phyloP scores from a whole-genome alignment of 2,797 vertebrate genomes.

The Malurus leucopterus region DNA sequence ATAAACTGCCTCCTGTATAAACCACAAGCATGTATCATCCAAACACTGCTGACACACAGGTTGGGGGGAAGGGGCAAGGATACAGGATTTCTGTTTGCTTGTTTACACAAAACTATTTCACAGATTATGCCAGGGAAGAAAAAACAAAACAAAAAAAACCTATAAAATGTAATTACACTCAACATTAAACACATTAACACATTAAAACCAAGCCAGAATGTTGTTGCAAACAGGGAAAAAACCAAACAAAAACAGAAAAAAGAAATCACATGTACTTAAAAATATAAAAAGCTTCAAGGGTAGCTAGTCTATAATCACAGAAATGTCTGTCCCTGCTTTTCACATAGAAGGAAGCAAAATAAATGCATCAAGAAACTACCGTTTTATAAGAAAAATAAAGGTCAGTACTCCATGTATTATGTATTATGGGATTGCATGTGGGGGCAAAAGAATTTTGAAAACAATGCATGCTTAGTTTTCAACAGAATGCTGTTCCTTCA shows the following conservation, averaged over 20 bases:
- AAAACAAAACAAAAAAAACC: background rate
- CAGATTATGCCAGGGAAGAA: background rate
- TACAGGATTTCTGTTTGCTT: background rate
- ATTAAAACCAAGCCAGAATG: background rate
- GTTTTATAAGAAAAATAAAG: constrained; percentile 41
- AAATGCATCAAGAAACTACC: background rate
- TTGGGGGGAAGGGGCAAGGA: background rate
- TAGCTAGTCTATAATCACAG: background rate
- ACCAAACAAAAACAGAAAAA: too few relatives aligned
- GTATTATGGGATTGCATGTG: constrained; percentile 53
- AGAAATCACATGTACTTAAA: background rate
- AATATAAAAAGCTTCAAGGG: background rate
- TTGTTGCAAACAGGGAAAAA: background rate
- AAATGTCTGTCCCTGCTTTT: background rate
- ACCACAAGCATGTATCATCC: background rate
- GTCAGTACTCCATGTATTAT: constrained; percentile 47
- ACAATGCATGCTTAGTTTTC: constrained; percentile 58
- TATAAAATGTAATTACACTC: background rate
- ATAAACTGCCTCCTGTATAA: background rate
- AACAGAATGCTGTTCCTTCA: constrained; percentile 39
- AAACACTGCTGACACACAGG: background rate
- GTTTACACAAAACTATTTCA: background rate
- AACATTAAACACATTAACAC: background rate
- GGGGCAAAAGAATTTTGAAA: constrained; percentile 65
- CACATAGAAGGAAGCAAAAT: background rate